Evolutionary conservation across 64 coral and sea anemone species (phyloP), one percentile per base, ranked within the genome.

Genomic region (Stichodactyla helianthus): DNA sequence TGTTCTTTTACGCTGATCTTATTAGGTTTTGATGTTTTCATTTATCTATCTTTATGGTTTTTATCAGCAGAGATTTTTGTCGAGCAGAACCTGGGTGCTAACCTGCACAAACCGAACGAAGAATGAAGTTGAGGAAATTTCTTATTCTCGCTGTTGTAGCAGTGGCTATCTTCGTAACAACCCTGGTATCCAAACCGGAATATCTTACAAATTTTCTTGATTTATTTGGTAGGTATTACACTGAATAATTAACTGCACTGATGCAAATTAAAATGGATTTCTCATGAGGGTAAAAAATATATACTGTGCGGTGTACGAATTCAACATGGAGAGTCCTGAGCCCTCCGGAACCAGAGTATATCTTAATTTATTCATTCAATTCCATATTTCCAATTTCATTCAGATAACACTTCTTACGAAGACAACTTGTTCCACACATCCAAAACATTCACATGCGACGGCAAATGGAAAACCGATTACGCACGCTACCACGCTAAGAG

Each of bases 391-490:
- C 26, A 10, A 26, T 28, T 71, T 10, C 8, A 10, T 74, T 31
- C 44, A 79, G 78, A 81, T 20, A 18, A 2, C 5, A 9, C 19
- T 7, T 53, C 78, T 9, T 54, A 58, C 55, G n/a, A 57, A 17
- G 83, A 84, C 25, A 84, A 63, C 55, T 15, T 59, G 0, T 84
- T 84, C 55, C 83, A 59, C 53, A 84, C 83, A 10, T 63, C 54
- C 19, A 84, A 84, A 12, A 84, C 25, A 12, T 84, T 59, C 55
- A 84, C 12, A 0, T 84, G 83, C 83, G 55, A 84, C 55, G 59
- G 59, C 54, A 55, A 61, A 84, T 84, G 83, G 83, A 84, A 57
- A 35, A 5, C 59, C 0, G n/a, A 63, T 2, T 84, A 84, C 20
- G 60, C 15, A 7, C 54, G 59, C 18, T 84, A 59, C 59, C 83